Evolutionary conservation across 2,888 invertebrate species (phyloP), one percentile per base, ranked within the genome.

Genomic region (Nebria brevicollis): DNA sequence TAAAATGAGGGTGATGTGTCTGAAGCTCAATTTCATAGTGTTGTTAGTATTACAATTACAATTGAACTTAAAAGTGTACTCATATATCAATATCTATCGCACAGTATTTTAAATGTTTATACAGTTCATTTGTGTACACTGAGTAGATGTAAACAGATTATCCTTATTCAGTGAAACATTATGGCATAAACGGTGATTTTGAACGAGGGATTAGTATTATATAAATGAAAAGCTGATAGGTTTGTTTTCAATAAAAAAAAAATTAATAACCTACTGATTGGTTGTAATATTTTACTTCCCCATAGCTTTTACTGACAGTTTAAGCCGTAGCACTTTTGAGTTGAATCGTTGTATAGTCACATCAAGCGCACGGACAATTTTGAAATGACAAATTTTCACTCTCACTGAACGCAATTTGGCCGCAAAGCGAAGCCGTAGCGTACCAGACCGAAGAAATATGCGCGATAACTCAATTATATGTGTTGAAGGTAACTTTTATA

Each of bases 271-370:
- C 8, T 54, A 54, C 54, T 11, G 13, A 54, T 54, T 54, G 11
- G 7, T 54, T 54, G 54, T 54, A 54, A 54, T 54, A 54, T 3
- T 54, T 13, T 54, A 11, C 54, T 8, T 54, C 4, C 2, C 7
- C 13, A 6, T 8, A 54, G 54, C 54, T 54, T 54, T 54, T 54
- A 54, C 3, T 54, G 54, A 54, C 54, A 54, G 13, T 54, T 54
- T 54, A 54, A 54, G 54, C 54, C 11, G 54, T 8, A 54, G 4
- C 54, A 54, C 54, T 54, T 54, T 54, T 1, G 54, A 54, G 54
- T 54, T 54, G 54, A 54, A 54, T 54, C 54, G 54, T 54, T 54
- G 54, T 54, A 54, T 54, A 54, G 54, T 54, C 54, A 54, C 54
- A 54, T 54, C 54, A 54, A 54, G 54, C 54, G 54, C 54, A 54